Percentiles rank a stretch among this genome's conserved stretches.
These are phyloP conservation scores for Hypena proboscidalis DNA, from an alignment of 2,888 invertebrate genomes.

Conservation along the genomic window DNA sequence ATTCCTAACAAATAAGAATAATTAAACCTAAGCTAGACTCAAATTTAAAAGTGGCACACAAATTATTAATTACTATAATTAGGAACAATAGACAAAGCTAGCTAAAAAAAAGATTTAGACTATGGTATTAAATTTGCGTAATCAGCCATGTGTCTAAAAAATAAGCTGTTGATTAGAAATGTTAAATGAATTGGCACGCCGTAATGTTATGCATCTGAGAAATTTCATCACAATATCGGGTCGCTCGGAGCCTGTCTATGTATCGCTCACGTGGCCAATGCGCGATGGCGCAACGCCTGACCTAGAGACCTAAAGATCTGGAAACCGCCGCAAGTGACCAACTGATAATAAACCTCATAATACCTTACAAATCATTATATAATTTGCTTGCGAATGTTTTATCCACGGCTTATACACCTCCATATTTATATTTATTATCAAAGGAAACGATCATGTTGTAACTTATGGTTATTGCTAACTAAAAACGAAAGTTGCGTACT, in stretches of 20 bases:
- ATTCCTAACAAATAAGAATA: too few species aligned
- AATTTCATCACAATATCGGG: slow-evolving; percentile 40
- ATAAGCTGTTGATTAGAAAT: slow-evolving; percentile 25
- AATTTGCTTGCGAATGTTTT: slow-evolving; percentile 6
- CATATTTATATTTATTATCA: slow-evolving; percentile 5
- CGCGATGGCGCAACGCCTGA: slow-evolving; percentile 41
- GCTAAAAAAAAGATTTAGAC: too few species aligned
- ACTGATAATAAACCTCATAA: slow-evolving; percentile 22
- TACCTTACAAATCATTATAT: slow-evolving; percentile 21
- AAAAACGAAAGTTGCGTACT: neutral
- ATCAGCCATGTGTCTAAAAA: slow-evolving; percentile 19
- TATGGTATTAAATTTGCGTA: slow-evolving; percentile 27
- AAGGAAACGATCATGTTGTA: neutral
- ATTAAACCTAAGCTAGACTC: too few species aligned
- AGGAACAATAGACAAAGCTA: too few species aligned
- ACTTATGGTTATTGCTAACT: neutral
- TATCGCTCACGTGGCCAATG: slow-evolving; percentile 38
- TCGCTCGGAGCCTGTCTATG: slow-evolving; percentile 42
- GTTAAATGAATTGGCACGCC: slow-evolving; percentile 26
- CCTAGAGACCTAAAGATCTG: slow-evolving; percentile 50
- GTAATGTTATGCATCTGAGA: slow-evolving; percentile 20
- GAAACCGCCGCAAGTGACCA: slow-evolving; percentile 35
- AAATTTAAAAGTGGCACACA: too few species aligned
- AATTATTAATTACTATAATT: too few species aligned
- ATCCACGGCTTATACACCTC: neutral